Conservation (phyloP, 2,797 vertebrate genomes). For the Dermochelys coriacea region DNA sequence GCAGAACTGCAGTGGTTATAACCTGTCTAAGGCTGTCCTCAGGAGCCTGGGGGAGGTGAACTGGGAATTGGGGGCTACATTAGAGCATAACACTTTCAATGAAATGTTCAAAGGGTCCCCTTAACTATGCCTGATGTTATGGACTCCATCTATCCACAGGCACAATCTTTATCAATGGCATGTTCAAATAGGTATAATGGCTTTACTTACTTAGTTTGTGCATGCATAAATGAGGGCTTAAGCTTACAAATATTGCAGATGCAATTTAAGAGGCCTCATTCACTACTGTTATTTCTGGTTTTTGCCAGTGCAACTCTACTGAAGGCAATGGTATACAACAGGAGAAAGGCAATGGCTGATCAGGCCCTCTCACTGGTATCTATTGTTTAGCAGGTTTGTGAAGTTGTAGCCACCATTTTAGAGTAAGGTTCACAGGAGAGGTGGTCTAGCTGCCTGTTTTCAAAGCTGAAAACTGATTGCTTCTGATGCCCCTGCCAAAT, state of each 20-base stretch:
- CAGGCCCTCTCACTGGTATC: background rate
- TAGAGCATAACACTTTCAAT: background rate
- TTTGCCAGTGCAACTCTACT: background rate
- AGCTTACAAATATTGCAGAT: background rate
- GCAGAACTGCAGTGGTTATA: background rate
- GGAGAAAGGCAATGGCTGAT: accelerated
- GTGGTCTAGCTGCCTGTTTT: background rate
- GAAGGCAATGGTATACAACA: background rate
- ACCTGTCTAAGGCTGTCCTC: background rate
- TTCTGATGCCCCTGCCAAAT: background rate
- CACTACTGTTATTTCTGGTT: background rate
- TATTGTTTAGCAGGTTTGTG: background rate
- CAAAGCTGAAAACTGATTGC: background rate
- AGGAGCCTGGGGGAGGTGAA: background rate
- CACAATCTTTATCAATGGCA: background rate
- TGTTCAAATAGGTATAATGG: accelerated
- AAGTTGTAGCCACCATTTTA: background rate
- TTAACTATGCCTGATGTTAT: background rate
- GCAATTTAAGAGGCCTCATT: background rate
- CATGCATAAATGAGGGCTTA: background rate
- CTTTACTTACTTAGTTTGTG: background rate
- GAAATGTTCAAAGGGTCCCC: background rate
- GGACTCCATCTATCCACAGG: background rate
- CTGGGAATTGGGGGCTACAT: background rate
- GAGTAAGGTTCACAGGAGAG: background rate